These are phyloP conservation scores for Bombus breviceps DNA, from an alignment of 1,140 invertebrate species.

Conservation along the genomic window DNA sequence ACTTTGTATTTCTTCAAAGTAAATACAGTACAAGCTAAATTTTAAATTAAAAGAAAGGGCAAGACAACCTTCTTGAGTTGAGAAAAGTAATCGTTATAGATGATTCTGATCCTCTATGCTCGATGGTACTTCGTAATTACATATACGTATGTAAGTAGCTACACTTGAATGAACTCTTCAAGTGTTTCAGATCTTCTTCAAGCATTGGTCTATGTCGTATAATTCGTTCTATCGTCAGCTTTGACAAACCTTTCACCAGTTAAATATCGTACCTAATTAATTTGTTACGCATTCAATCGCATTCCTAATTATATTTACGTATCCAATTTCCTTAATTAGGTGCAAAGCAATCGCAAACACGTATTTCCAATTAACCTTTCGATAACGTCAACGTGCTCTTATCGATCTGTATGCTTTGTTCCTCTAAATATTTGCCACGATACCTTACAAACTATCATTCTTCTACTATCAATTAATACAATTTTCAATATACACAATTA, in stretches of 20 bases:
- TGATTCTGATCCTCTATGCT: too few relatives aligned
- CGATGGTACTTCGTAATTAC: too few relatives aligned
- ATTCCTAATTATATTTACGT: not conserved
- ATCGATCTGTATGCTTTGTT: not conserved
- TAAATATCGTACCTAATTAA: constrained; percentile 7
- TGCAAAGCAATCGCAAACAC: not conserved
- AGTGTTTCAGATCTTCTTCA: not conserved
- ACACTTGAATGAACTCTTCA: not conserved
- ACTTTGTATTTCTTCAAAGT: too few relatives aligned
- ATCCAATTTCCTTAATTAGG: constrained; percentile 10
- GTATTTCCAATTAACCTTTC: constrained; percentile 13
- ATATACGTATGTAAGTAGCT: too few relatives aligned
- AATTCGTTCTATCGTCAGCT: not conserved
- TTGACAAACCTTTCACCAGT: not conserved
- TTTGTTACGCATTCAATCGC: not conserved
- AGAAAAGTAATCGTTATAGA: too few relatives aligned
- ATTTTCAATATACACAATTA: not conserved
- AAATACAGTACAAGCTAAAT: too few relatives aligned
- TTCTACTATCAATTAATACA: not conserved
- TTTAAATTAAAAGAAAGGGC: too few relatives aligned
- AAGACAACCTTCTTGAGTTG: too few relatives aligned
- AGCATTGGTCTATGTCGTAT: not conserved
- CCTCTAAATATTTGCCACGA: not conserved
- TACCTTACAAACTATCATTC: not conserved
- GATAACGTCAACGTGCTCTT: not conserved